These are phyloP conservation scores for fruit fly (Drosophila melanogaster) DNA, from an alignment of 1,140 invertebrate genomes.

Conservation along the genomic window DNA sequence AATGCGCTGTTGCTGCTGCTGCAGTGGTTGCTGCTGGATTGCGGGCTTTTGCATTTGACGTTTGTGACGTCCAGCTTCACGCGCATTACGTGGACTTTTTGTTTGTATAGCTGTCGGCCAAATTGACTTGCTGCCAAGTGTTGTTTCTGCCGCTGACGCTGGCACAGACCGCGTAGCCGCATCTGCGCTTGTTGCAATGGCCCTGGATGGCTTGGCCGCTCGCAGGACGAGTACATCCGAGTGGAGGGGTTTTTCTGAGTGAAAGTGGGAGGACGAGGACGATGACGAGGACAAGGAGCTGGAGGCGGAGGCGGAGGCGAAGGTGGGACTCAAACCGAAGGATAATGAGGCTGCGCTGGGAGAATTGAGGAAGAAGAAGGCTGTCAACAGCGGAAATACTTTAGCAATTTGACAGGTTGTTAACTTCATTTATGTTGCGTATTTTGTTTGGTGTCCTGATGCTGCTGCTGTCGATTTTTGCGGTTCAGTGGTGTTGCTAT, in stretches of 20 bases:
- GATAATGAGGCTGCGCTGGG: slow-evolving; percentile 42
- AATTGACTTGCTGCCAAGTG: slow-evolving; percentile 71
- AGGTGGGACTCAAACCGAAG: slow-evolving; percentile 14
- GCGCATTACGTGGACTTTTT: slow-evolving; percentile 58
- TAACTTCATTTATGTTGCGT: slow-evolving; percentile 84
- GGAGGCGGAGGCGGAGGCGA: neutral
- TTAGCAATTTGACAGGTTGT: slow-evolving; percentile 84
- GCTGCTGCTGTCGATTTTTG: slow-evolving; percentile 25
- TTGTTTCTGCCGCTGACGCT: slow-evolving; percentile 30
- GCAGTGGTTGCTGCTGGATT: slow-evolving; percentile 14
- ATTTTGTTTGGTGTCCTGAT: slow-evolving; percentile 56
- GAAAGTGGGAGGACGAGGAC: slow-evolving; percentile 12
- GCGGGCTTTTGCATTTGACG: slow-evolving; percentile 62
- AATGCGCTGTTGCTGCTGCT: slow-evolving; percentile 29
- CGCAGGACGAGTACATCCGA: slow-evolving; percentile 39
- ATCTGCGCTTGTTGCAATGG: slow-evolving; percentile 35
- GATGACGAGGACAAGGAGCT: neutral
- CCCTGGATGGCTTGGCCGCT: slow-evolving; percentile 49
- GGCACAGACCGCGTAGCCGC: slow-evolving; percentile 37
- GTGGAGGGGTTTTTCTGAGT: neutral
- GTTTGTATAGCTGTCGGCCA: slow-evolving; percentile 41
- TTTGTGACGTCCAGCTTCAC: slow-evolving; percentile 64
- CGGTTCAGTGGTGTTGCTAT: slow-evolving; percentile 16
- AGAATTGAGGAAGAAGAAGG: slow-evolving; percentile 81
- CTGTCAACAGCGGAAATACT: slow-evolving; percentile 84